Percentiles rank a stretch among this genome's conserved stretches.
Evolutionary conservation across 2,888 invertebrate species (phyloP).

Genomic region (Pheosia tremula): DNA sequence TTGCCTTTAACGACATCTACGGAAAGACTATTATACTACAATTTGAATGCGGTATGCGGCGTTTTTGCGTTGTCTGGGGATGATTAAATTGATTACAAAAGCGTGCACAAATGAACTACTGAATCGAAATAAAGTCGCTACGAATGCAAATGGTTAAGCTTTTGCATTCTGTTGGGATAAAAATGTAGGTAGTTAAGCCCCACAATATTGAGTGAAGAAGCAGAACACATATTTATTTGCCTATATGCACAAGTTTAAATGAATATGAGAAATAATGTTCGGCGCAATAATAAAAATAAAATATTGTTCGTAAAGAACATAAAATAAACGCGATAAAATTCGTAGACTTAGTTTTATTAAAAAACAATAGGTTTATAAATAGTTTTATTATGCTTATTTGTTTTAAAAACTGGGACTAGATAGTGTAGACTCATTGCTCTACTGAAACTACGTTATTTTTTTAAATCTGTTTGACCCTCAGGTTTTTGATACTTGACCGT

Average conservation of each 20-base stretch:
- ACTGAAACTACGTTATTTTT: too few relatives aligned
- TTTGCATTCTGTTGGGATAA: background rate
- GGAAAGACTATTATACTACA: too few relatives aligned
- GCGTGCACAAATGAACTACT: conserved; percentile 24
- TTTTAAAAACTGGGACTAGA: too few relatives aligned
- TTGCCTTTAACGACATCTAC: too few relatives aligned
- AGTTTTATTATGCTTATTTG: too few relatives aligned
- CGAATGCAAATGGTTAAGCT: conserved; percentile 48
- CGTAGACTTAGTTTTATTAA: too few relatives aligned
- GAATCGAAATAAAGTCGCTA: conserved; percentile 44
- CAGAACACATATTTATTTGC: background rate
- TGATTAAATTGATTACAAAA: background rate
- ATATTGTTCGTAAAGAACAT: background rate
- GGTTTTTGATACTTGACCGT: too few relatives aligned
- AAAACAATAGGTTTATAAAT: too few relatives aligned
- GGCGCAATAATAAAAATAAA: background rate
- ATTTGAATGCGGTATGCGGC: too few relatives aligned
- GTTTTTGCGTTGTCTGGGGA: background rate
- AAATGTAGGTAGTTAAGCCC: background rate
- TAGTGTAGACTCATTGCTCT: too few relatives aligned
- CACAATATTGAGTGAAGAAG: background rate
- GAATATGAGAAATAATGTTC: background rate
- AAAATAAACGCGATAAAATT: too few relatives aligned
- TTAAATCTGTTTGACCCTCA: too few relatives aligned
- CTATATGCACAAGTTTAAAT: background rate